These are phyloP conservation scores for Odontophorus gujanensis DNA, from an alignment of 2,113 vertebrate species.

Conservation along the genomic window DNA sequence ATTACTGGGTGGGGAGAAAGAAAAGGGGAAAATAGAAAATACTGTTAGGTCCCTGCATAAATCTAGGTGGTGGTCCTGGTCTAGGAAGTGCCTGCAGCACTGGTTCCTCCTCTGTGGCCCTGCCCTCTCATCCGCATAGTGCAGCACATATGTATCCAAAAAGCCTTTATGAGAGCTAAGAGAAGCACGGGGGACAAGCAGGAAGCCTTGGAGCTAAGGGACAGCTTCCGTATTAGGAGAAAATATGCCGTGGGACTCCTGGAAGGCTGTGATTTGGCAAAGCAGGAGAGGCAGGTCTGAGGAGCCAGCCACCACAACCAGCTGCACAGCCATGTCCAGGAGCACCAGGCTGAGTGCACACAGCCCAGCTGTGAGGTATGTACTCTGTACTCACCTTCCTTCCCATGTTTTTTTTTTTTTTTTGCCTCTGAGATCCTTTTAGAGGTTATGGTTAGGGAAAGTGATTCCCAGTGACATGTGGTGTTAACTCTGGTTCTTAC, in stretches of 20 bases:
- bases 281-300: neutral
- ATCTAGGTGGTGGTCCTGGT: neutral
- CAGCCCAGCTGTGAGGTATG: neutral
- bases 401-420: neutral
- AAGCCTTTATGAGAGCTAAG: neutral
- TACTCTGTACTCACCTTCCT: fast-evolving
- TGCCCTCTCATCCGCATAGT: neutral
- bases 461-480: neutral
- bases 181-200: neutral
- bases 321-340: neutral
- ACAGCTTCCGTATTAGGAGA: neutral
- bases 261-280: neutral
- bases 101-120: neutral
- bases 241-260: neutral
- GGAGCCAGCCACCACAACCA: fast-evolving
- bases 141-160: neutral
- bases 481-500: neutral
- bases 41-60: neutral
- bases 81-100: neutral
- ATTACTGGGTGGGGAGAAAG: neutral
- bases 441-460: neutral
- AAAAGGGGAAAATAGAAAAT: neutral
- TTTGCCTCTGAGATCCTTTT: neutral
- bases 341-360: neutral
- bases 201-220: neutral